These are phyloP conservation scores for Phalera bucephala DNA, from an alignment of 2,888 invertebrate species.

Conservation along the genomic window DNA sequence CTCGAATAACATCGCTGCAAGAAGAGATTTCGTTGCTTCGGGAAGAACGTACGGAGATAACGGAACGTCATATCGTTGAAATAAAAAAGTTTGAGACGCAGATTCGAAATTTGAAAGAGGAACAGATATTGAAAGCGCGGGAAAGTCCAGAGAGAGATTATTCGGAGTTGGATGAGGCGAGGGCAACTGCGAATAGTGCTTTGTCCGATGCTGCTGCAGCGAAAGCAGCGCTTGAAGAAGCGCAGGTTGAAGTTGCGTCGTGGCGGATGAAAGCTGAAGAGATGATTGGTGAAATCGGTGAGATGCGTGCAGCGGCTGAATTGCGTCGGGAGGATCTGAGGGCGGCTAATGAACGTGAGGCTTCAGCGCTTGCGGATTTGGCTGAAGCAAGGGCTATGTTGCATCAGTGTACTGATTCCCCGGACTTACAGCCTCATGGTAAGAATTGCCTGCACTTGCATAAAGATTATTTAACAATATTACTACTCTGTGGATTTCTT, in stretches of 20 bases:
- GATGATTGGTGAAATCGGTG: slow-evolving; percentile 54
- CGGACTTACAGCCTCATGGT: slow-evolving; percentile 70
- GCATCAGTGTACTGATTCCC: slow-evolving; percentile 59
- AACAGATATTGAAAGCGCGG: slow-evolving; percentile 46
- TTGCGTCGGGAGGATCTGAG: slow-evolving; percentile 59
- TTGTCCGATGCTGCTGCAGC: slow-evolving; percentile 52
- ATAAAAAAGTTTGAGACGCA: slow-evolving; percentile 56
- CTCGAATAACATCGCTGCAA: slow-evolving; percentile 56
- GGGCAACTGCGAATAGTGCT: slow-evolving; percentile 46
- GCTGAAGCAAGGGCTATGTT: slow-evolving; percentile 66
- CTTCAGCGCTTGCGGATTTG: slow-evolving; percentile 59
- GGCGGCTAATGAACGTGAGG: slow-evolving; percentile 62
- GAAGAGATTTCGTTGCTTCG: slow-evolving; percentile 65
- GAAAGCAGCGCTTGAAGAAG: slow-evolving; percentile 57
- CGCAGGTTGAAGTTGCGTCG: slow-evolving; percentile 48
- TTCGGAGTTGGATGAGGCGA: slow-evolving; percentile 62
- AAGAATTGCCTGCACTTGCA: too few relatives aligned
- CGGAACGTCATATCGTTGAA: slow-evolving; percentile 56
- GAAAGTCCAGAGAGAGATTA: slow-evolving; percentile 61
- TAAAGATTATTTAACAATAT: background rate
- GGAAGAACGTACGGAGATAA: slow-evolving; percentile 54
- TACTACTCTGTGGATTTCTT: background rate
- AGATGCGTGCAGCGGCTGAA: slow-evolving; percentile 61
- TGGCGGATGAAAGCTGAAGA: slow-evolving; percentile 68
- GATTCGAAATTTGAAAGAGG: slow-evolving; percentile 61